phyloP scores from a whole-genome alignment of 2,888 invertebrate species.

The Meghimatium bilineatum region DNA sequence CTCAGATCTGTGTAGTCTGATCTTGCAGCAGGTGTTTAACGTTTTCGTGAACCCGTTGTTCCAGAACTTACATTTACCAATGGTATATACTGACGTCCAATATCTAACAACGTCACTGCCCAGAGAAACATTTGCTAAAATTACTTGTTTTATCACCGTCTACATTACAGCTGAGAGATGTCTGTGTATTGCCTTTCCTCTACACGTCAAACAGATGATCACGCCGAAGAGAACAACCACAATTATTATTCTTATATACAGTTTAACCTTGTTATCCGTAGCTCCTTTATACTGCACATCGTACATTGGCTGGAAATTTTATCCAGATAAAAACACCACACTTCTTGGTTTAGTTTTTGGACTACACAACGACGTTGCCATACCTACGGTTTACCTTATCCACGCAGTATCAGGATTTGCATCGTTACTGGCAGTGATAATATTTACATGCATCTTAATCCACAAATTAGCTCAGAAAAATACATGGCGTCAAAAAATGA shows the following conservation, averaged over 20 bases:
- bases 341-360: not conserved
- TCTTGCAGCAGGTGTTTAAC: not conserved
- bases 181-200: not conserved
- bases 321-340: not conserved
- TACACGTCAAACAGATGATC: not conserved
- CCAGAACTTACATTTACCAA: not conserved
- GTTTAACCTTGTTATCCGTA: not conserved
- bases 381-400: not conserved
- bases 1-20: slow-evolving; percentile 13
- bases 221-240: not conserved
- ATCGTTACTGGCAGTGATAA: not conserved
- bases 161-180: slow-evolving; percentile 18
- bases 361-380: not conserved
- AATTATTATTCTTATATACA: not conserved
- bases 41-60: not conserved
- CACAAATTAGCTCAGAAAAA: not conserved
- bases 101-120: not conserved
- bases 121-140: not conserved
- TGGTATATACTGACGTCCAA: not conserved
- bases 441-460: not conserved
- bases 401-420: not conserved
- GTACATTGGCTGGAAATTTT: not conserved
- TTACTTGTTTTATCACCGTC: not conserved
- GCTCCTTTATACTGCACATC: not conserved
- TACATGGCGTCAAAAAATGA: not conserved